Evolutionary conservation across 2,797 vertebrate genomes (phyloP), one percentile per base, ranked within the genome.

Genomic region (Tokudaia tokunoshimensis): DNA sequence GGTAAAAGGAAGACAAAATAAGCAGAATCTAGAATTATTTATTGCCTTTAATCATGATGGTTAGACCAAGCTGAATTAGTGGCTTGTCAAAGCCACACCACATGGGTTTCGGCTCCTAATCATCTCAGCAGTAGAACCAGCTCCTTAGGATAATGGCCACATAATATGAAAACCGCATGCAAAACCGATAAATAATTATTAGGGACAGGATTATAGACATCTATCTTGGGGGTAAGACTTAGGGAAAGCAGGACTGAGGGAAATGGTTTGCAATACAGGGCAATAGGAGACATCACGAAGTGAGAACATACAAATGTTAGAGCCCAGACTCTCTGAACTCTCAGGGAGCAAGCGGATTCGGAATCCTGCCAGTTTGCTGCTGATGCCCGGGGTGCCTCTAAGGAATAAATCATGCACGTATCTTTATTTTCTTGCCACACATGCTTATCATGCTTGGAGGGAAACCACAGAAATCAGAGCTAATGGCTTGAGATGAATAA

Each of bases 391-490:
- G 47, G 13, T 37, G 81, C 63, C 65, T 41, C 81, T 61, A 59
- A 90, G 55, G 67, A 52, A 87, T 70, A 92, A 91, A 63, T 44
- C 59, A 76, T 2, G 44, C 9, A 34, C 31, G n/a, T 61, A 11
- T 52, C 76, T 67, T 81, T 70, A 78, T 37, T 74, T 29, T 74
- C 41, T 91, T 84, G 37, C 78, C 65, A 85, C n/a, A 55, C 34
- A 24, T 61, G 74, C 70, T 81, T 80, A 72, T 1, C 50, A 55
- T 91, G 17, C 65, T 91, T 89, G 50, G 78, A 88, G 75, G 41
- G 41, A 84, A 96, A 93, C 31, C 26, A 22, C 37, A 70, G 63
- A 95, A 89, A 76, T 81, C 50, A 80, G 61, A 88, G 88, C 92
- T 37, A 75, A 26, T 31, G 41, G 37, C 14, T 31, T 75, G 6